Evolutionary conservation across 2,888 invertebrate genomes (phyloP).

Genomic region (Pheosia gnoma): DNA sequence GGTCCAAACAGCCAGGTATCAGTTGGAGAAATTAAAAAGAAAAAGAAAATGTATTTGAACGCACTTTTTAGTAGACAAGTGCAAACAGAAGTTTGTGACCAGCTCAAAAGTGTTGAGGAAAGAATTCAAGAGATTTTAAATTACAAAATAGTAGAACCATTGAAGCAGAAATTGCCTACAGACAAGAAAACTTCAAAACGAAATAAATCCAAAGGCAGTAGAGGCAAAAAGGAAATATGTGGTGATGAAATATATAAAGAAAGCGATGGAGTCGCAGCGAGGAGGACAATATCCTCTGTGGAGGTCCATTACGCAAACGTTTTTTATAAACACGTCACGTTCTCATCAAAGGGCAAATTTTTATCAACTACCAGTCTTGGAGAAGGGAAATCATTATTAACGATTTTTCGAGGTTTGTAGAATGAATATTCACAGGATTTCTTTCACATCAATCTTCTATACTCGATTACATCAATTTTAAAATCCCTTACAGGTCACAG

Average conservation of each 20-base stretch:
- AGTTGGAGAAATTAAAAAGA: conserved; percentile 49
- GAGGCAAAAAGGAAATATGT: not conserved
- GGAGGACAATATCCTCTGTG: conserved; percentile 54
- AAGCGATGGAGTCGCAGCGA: conserved; percentile 12
- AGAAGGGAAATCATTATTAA: conserved; percentile 54
- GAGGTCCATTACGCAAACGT: conserved; percentile 56
- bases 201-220: not conserved
- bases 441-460: no score
- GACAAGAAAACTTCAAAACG: not conserved
- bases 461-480: not conserved
- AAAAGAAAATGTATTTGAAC: conserved; percentile 18
- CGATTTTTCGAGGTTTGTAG: conserved; percentile 64
- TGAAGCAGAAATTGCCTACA: not conserved
- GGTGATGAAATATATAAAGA: conserved; percentile 5
- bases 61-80: conserved; percentile 26
- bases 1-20: conserved; percentile 46
- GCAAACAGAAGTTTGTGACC: conserved; percentile 33
- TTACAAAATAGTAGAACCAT: not conserved
- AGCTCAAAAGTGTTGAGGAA: not conserved
- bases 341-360: conserved; percentile 42
- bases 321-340: conserved; percentile 47
- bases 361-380: conserved; percentile 30
- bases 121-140: conserved; percentile 1
- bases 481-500: conserved; percentile 50
- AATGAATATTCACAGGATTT: not conserved